phyloP scores from a whole-genome alignment of 2,113 vertebrate genomes.

The Aramus guarauna region DNA sequence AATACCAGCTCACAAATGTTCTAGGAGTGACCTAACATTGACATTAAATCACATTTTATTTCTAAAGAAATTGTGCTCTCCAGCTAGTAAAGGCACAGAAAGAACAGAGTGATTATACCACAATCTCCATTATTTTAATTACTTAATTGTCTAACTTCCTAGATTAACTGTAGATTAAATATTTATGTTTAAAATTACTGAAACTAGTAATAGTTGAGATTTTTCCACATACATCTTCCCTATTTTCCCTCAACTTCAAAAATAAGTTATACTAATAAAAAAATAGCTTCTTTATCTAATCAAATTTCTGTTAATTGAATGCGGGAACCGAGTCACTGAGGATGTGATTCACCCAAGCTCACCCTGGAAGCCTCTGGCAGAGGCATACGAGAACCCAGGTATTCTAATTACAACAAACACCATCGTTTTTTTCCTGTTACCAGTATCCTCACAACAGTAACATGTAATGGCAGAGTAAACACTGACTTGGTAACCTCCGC shows the following conservation, averaged over 20 bases:
- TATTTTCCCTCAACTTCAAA: not conserved
- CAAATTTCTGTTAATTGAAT: not conserved
- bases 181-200: not conserved
- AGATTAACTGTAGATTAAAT: not conserved
- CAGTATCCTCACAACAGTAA: not conserved
- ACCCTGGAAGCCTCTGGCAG: not conserved
- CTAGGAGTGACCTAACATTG: not conserved
- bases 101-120: not conserved
- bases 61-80: constrained; percentile 1
- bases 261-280: not conserved
- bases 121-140: not conserved
- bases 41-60: not conserved
- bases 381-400: not conserved
- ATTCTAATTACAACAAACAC: not conserved
- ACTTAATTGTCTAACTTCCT: not conserved
- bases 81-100: not conserved
- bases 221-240: not conserved
- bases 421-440: not conserved
- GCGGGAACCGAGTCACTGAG: not conserved
- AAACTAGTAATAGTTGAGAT: not conserved
- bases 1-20: not conserved
- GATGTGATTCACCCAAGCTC: not conserved
- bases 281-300: not conserved
- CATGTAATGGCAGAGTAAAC: not conserved
- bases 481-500: not conserved